These are phyloP conservation scores for Pangasius krempfi DNA, from an alignment of 2,797 vertebrate species.

Conservation along the genomic window DNA sequence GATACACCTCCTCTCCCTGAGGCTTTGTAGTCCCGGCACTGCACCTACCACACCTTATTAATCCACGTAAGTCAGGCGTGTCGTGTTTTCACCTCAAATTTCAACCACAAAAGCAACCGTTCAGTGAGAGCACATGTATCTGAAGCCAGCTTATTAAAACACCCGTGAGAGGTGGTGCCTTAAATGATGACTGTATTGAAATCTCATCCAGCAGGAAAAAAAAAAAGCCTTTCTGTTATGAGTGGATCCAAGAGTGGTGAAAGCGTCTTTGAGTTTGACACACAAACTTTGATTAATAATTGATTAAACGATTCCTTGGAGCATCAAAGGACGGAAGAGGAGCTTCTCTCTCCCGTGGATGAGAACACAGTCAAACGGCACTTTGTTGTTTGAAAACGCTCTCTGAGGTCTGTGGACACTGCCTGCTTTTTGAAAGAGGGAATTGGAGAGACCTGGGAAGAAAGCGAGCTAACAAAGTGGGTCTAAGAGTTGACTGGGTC, in stretches of 20 bases:
- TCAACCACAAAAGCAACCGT: conserved; percentile 53
- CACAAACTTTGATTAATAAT: conserved; percentile 99
- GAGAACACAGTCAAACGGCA: conserved; percentile 88
- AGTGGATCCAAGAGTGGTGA: conserved; percentile 78
- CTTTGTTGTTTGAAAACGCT: conserved; percentile 96
- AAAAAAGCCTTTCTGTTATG: conserved; percentile 45
- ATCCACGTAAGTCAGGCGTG: conserved; percentile 54
- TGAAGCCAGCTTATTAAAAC: conserved; percentile 66
- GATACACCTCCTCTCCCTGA: conserved; percentile 30
- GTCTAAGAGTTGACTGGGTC: conserved; percentile 45
- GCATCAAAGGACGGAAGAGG: conserved; percentile 99
- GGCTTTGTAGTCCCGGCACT: conserved; percentile 29
- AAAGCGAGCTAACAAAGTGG: conserved; percentile 73
- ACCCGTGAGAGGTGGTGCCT: conserved; percentile 55
- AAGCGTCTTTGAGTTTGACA: conserved; percentile 90
- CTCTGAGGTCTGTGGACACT: conserved; percentile 78
- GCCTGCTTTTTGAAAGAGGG: conserved; percentile 63
- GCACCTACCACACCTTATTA: conserved; percentile 44
- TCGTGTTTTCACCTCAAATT: conserved; percentile 60
- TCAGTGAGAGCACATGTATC: conserved; percentile 52
- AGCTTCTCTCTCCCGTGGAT: conserved; percentile 83
- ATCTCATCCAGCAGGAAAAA: conserved; percentile 40
- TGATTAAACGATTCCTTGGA: conserved; percentile 91
- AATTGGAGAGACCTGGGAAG: conserved; percentile 60
- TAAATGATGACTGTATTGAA: conserved; percentile 46